Conservation (phyloP, 2,113 vertebrate genomes). For the Epinephelus cyanopodus region DNA sequence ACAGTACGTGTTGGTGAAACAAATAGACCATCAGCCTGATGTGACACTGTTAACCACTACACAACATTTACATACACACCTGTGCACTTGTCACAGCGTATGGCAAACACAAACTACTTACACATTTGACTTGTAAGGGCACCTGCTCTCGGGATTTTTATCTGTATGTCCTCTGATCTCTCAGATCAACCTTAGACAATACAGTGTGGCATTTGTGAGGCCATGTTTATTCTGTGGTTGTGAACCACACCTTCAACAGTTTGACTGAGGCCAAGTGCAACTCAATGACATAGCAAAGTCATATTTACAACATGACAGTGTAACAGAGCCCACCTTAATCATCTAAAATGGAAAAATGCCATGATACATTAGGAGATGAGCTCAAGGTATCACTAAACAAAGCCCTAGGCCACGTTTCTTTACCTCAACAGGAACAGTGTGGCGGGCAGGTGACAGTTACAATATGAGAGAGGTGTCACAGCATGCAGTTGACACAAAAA, state of each 20-base stretch:
- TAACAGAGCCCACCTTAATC: not conserved
- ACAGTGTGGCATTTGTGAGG: slow-evolving; percentile 1
- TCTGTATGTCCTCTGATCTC: not conserved
- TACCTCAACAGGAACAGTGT: not conserved
- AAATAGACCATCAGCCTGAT: not conserved
- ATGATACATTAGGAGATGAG: not conserved
- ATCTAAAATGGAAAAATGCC: not conserved
- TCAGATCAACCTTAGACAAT: not conserved
- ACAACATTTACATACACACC: slow-evolving; percentile 8
- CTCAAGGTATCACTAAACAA: slow-evolving; percentile 1
- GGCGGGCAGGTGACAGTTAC: not conserved
- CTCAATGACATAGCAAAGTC: slow-evolving; percentile 54
- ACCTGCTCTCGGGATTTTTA: not conserved
- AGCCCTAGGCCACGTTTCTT: not conserved
- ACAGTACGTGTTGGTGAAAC: not conserved
- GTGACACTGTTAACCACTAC: not conserved
- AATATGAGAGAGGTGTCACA: not conserved
- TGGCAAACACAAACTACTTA: not conserved
- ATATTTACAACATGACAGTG: slow-evolving; percentile 10
- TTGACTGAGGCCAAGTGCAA: slow-evolving; percentile 30
- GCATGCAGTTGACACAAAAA: not conserved
- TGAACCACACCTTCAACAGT: slow-evolving; percentile 50
- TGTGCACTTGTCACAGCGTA: slow-evolving; percentile 11
- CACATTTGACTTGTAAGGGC: not conserved
- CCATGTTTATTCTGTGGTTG: slow-evolving; percentile 18